Conservation (phyloP, 2,113 vertebrate species). For the Oceanodroma tethys region DNA sequence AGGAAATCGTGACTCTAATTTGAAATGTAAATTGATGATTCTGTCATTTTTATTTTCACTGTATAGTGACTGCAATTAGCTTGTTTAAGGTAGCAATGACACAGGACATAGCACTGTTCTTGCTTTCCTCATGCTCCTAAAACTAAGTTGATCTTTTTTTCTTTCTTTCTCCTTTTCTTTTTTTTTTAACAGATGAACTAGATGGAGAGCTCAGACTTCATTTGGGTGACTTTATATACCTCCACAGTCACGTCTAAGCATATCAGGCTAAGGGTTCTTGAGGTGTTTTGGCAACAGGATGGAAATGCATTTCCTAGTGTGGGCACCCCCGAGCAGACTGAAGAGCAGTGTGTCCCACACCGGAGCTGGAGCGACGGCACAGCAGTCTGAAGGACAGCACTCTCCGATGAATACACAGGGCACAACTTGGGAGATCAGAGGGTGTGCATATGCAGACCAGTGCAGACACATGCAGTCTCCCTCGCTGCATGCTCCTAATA, state of each 20-base stretch:
- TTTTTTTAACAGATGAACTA: background rate
- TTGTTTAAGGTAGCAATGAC: background rate
- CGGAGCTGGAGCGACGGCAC: background rate
- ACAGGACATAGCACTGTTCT: background rate
- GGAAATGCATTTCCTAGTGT: background rate
- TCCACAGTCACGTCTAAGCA: background rate
- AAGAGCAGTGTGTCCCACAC: too few species aligned
- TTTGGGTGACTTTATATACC: background rate
- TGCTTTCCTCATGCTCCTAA: background rate
- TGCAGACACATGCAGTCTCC: background rate
- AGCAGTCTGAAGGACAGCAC: too few species aligned
- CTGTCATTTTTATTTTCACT: background rate
- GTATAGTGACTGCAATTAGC: background rate
- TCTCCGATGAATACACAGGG: too few species aligned
- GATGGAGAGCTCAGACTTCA: background rate
- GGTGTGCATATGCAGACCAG: background rate
- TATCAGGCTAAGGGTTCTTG: background rate
- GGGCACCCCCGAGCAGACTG: fast-evolving
- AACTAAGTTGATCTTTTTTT: background rate
- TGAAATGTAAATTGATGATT: background rate
- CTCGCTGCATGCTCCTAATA: background rate
- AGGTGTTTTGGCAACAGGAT: background rate
- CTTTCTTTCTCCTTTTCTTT: too few species aligned
- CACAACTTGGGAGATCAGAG: background rate
- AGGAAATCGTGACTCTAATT: background rate